Evolutionary conservation across 1,140 invertebrate genomes (phyloP).

Genomic region (Drosophila pandora): DNA sequence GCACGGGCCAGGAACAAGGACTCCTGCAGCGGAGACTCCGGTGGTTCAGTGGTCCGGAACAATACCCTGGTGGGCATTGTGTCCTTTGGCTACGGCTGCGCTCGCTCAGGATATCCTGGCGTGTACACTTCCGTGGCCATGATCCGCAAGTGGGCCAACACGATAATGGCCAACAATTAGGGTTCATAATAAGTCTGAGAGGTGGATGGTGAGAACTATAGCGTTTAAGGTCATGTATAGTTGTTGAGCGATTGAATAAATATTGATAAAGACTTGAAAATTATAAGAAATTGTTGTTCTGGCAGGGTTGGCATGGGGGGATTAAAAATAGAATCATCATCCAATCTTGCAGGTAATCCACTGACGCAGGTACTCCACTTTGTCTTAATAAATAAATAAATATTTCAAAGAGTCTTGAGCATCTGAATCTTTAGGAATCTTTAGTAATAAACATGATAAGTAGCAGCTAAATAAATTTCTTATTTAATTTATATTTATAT

Average conservation of each 20-base stretch:
- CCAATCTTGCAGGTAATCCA: too few relatives aligned
- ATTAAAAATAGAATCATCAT: conserved; percentile 19
- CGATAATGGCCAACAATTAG: conserved; percentile 39
- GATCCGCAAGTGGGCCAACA: conserved; percentile 22
- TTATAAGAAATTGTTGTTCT: not conserved
- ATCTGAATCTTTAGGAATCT: too few relatives aligned
- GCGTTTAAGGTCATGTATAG: conserved; percentile 14
- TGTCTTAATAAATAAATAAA: not conserved
- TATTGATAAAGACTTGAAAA: conserved; percentile 4
- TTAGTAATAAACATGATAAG: not conserved
- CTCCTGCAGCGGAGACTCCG: conserved; percentile 63
- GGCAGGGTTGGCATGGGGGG: not conserved
- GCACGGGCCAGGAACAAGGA: conserved; percentile 30
- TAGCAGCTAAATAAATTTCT: not conserved
- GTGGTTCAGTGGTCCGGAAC: conserved; percentile 28
- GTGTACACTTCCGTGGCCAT: conserved; percentile 44
- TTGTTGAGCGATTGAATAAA: conserved; percentile 20
- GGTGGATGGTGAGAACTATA: conserved; percentile 1
- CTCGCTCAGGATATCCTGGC: conserved; percentile 40
- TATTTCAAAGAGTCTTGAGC: too few relatives aligned
- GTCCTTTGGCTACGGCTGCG: conserved; percentile 61
- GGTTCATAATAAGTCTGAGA: not conserved
- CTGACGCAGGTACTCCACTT: conserved; percentile 14
- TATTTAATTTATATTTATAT: too few relatives aligned
- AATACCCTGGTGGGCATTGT: conserved; percentile 43